Evolutionary conservation across 2,797 vertebrate species (phyloP), one percentile per base, ranked within the genome.

Genomic region (Scomberomorus guttatus): DNA sequence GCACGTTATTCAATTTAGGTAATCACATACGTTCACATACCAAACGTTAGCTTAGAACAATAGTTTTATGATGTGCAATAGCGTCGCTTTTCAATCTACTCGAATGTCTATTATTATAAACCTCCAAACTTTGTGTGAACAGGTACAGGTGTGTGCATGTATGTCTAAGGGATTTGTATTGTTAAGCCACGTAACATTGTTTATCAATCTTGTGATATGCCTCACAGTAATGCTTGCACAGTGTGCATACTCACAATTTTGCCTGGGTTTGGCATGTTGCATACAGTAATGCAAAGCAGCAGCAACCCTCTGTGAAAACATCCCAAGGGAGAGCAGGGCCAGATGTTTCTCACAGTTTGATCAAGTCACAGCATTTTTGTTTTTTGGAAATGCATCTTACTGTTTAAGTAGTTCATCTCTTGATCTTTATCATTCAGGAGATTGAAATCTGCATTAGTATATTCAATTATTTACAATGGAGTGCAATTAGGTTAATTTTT

Each of bases 281-380:
- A 37, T 60, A 54, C 60, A 60, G 6, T 62, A 32, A 78, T 68
- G 66, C 62, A 59, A 71, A 81, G 13, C 24, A 71, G 56, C 67
- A 69, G 29, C 39, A 54, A 15, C 46, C 24, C 52, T 39, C 42
- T 46, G 50, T 57, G 65, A 32, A 48, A 61, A 44, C 13, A 20
- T 27, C 67, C 46, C 10, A 48, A 71, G 62, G 42, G 10, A 18
- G 55, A 54, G 73, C 3, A 15, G 39, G 9, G 27, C 51, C 73
- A 77, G 77, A 71, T 77, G 80, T 74, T 51, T 59, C 64, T 66
- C 73, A 58, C 78, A 75, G 71, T 52, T 24, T 42, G 37, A 81
- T 32, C 60, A 22, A 62, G 65, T 42, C 20, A 13, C n/a, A 39
- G 52, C n/a, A 50, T 18, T 48, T 59, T 20, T 2, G 12, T 2